Percentiles rank a stretch among this genome's conserved stretches.
Conservation (phyloP, 1,140 invertebrate genomes). For the Papilio machaon region DNA sequence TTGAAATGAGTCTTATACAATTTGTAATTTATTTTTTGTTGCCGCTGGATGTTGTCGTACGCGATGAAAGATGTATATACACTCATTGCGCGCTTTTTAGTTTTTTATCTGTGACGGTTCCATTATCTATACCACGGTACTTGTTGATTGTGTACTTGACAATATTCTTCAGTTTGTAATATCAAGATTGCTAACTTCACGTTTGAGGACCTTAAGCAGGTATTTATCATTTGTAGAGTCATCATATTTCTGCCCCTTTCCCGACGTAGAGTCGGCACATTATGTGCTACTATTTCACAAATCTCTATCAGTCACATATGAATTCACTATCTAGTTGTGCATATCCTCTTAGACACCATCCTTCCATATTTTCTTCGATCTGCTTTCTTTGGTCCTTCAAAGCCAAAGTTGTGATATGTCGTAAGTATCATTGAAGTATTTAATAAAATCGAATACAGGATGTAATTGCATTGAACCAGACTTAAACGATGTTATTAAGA, state of each 20-base stretch:
- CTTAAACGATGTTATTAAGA: slow-evolving; percentile 41
- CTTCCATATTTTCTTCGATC: neutral
- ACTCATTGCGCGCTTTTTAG: slow-evolving; percentile 9
- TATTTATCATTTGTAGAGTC: neutral
- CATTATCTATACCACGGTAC: slow-evolving; percentile 10
- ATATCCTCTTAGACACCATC: no score
- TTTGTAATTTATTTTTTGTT: slow-evolving; percentile 39
- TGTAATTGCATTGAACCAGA: slow-evolving; percentile 4
- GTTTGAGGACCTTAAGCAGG: neutral
- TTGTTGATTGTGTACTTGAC: neutral
- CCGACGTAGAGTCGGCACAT: no score
- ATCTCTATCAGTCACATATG: no score
- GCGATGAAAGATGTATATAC: slow-evolving; percentile 35
- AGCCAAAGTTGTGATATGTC: neutral
- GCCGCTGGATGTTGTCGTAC: slow-evolving; percentile 3
- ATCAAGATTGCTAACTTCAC: neutral
- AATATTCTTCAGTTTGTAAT: neutral
- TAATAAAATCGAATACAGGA: neutral
- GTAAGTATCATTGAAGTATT: neutral
- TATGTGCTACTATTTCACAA: no score
- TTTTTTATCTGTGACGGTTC: slow-evolving; percentile 32
- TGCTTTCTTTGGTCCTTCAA: neutral
- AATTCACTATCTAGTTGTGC: no score
- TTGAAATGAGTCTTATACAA: slow-evolving; percentile 18
- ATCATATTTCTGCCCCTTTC: no score